Evolutionary conservation across 2,888 invertebrate species (phyloP).

Genomic region (Cabera pusaria): DNA sequence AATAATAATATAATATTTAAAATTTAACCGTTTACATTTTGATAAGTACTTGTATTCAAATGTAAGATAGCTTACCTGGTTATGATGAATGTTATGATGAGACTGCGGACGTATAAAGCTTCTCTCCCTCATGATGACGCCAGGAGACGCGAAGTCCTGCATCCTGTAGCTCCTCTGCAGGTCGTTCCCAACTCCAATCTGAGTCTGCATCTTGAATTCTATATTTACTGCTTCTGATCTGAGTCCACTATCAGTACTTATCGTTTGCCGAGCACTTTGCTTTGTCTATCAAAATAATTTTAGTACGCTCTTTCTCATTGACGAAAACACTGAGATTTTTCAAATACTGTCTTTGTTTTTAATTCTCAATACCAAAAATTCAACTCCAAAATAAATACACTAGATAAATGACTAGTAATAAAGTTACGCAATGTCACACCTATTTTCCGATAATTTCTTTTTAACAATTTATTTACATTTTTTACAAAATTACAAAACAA

Average conservation of each 20-base stretch:
- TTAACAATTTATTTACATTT: conserved; percentile 44
- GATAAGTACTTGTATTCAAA: too few species aligned
- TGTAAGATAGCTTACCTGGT: too few species aligned
- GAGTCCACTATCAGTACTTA: conserved; percentile 6
- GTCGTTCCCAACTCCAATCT: conserved; percentile 70
- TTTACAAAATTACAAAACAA: conserved; percentile 46
- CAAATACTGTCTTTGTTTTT: too few species aligned
- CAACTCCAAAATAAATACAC: conserved; percentile 68
- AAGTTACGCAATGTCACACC: conserved; percentile 65
- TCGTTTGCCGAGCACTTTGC: conserved; percentile 4
- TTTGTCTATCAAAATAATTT: too few species aligned
- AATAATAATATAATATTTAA: too few species aligned
- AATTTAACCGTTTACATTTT: too few species aligned
- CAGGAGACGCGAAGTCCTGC: conserved; percentile 81
- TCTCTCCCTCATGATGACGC: conserved; percentile 86
- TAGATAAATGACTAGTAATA: conserved; percentile 82
- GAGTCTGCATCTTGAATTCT: conserved; percentile 69
- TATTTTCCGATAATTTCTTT: conserved; percentile 26
- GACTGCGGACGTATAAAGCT: conserved; percentile 87
- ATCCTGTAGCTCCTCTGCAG: conserved; percentile 79
- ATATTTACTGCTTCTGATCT: conserved; percentile 27
- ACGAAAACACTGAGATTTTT: too few species aligned
- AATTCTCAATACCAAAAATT: too few species aligned
- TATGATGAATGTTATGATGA: conserved; percentile 82
- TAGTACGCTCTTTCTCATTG: too few species aligned